Evolutionary conservation across 1,140 invertebrate genomes (phyloP), one percentile per base, ranked within the genome.

Genomic region (Philopotamus ludificatus): DNA sequence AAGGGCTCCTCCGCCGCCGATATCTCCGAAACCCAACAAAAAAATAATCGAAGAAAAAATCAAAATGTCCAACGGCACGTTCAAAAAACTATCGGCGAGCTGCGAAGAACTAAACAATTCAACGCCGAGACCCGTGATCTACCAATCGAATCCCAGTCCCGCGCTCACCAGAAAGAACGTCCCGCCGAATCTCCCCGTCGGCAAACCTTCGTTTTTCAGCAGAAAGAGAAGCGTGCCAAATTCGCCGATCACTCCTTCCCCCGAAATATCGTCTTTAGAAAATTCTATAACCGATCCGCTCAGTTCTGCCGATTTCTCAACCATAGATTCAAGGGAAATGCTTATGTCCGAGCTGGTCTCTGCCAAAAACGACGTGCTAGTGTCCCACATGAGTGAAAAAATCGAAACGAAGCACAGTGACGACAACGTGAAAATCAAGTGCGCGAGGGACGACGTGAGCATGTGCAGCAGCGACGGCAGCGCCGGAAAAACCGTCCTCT

Each of bases 271-370:
- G n/a, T n/a, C 10, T 8, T 8, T 16, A 8, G 16, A n/a, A 3
- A 41, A 34, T 1, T 39, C 28, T 2, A 16, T 39, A 7, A 41
- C 41, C 2, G 18, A 23, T 39, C n/a, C 54, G 34, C 16, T 34
- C 7, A 59, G 15, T 25, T 15, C 58, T 3, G 21, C 44, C 10
- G 23, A 61, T n/a, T 7, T 18, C 42, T 25, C 41, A 44, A 41
- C 23, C 39, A 15, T 23, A 20, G 39, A 16, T 42, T 76, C 78
- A n/a, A 79, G 78, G 3, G 78, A 81, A 70, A 78, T 78, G 75
- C 72, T 81, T 65, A 81, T 81, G 74, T 79, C 79, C 15, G 79
- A 81, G 71, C 79, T 81, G 21, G 72, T 81, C n/a, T 76, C 79
- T 0, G 77, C 78, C 63, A 79, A 79, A 72, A 81, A 70, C 39